These are phyloP conservation scores for Lycopodina hypogea DNA, from an alignment of 37 sponge, comb jelly and placozoan species.

Conservation along the genomic window DNA sequence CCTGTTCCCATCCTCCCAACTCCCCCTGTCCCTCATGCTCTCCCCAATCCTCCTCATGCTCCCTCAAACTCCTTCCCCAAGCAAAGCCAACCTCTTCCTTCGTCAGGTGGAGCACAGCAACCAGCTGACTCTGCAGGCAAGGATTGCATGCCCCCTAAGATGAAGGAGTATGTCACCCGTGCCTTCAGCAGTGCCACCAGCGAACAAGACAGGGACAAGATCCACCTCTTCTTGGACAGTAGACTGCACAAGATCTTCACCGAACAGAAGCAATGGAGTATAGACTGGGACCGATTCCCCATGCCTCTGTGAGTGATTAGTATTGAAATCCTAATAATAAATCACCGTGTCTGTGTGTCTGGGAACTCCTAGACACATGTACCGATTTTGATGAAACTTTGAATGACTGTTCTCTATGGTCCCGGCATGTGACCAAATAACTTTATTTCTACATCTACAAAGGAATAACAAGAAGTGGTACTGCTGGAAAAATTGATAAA, in stretches of 20 bases:
- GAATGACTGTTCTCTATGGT: too few relatives aligned
- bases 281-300: slow-evolving; percentile 76
- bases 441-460: too few relatives aligned
- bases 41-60: not conserved
- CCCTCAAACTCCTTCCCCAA: not conserved
- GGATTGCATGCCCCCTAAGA: not conserved
- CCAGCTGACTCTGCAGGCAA: not conserved
- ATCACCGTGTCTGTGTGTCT: too few relatives aligned
- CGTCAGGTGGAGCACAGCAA: not conserved
- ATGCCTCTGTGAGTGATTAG: slow-evolving; percentile 64
- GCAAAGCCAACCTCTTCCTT: not conserved
- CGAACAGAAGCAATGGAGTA: slow-evolving; percentile 56
- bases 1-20: not conserved
- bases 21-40: not conserved
- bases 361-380: too few relatives aligned
- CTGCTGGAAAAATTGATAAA: too few relatives aligned
- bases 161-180: slow-evolving; percentile 56
- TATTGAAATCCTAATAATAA: not conserved
- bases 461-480: too few relatives aligned
- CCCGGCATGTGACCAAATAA: too few relatives aligned
- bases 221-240: slow-evolving; percentile 52
- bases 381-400: too few relatives aligned
- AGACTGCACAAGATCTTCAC: slow-evolving; percentile 57
- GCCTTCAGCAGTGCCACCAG: slow-evolving; percentile 54
- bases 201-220: slow-evolving; percentile 49